Conservation (phyloP, 92 coral and sea anemone genomes). For the Nematostella vectensis region DNA sequence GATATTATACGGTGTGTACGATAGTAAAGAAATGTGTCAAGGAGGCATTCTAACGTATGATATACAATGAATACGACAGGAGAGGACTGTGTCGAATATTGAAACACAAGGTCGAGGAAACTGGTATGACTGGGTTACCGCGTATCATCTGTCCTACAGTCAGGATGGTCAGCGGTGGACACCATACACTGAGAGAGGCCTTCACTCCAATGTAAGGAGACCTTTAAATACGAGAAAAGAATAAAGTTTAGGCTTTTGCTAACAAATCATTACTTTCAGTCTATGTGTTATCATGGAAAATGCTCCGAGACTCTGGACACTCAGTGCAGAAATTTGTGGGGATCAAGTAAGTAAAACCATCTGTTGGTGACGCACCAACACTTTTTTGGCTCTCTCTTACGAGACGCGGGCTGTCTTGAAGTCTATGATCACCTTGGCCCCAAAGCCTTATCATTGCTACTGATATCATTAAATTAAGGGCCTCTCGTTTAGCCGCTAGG, state of each 20-base stretch:
- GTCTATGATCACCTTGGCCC: no score
- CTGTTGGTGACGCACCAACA: no score
- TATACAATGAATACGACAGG: not conserved
- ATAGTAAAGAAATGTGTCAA: no score
- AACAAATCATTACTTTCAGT: slow-evolving; percentile 17
- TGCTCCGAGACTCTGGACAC: slow-evolving; percentile 34
- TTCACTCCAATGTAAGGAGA: slow-evolving; percentile 30
- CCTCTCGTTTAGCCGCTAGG: slow-evolving; percentile 37
- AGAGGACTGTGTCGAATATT: not conserved
- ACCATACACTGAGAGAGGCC: slow-evolving; percentile 29
- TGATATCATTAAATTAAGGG: no score
- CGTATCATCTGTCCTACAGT: slow-evolving; percentile 43
- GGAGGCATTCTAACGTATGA: no score
- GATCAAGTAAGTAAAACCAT: slow-evolving; percentile 25
- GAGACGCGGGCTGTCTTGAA: no score
- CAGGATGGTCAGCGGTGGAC: slow-evolving; percentile 60
- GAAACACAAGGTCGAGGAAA: slow-evolving; percentile 21
- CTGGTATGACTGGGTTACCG: slow-evolving; percentile 51
- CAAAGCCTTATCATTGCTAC: no score
- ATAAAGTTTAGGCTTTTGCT: not conserved
- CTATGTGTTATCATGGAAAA: slow-evolving; percentile 25
- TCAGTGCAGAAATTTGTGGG: slow-evolving; percentile 45
- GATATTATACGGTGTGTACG: no score
- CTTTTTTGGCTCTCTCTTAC: no score
- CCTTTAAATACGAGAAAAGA: no score